Evolutionary conservation across 2,888 invertebrate species (phyloP), one percentile per base, ranked within the genome.

Genomic region (Megaustenia siamemsis): DNA sequence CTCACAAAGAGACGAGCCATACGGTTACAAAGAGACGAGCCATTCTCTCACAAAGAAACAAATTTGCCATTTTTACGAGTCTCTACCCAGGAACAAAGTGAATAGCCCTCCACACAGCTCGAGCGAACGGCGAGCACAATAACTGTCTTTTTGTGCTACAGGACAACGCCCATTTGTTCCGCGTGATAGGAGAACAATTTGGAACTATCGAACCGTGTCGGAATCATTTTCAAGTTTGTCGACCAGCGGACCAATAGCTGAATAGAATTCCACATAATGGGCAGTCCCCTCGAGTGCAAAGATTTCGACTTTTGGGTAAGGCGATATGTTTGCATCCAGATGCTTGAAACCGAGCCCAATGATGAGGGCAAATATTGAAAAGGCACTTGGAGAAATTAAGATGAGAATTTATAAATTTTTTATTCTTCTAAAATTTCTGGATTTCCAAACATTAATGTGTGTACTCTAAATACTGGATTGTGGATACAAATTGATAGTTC

Each of bases 151-250:
- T 45, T 73, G 43, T 73, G 71, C n/a, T 73, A 28, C n/a, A n/a
- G 45, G 71, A 73, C 28, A 43, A n/a, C 43, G 45, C 43, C 18
- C 45, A 73, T 73, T 45, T 45, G 71, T 73, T 73, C 45, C 45
- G 45, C 71, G 28, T 73, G 71, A 73, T 73, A 45, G n/a, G 71
- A 4, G 12, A n/a, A 15, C 71, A 45, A 73, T 73, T 73, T n/a
- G 28, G 28, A 24, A 2, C n/a, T 40, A 69, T 69, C 40, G 28
- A 73, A 73, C 71, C 71, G 71, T 73, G 45, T 73, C 71, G 71
- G 71, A 73, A 73, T 73, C 45, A 43, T 73, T 73, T 73, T 73
- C 71, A 73, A 43, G 43, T 73, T 28, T 73, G 28, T 6, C n/a
- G 71, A 45, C 28, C 45, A 28, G 8, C 32, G 45, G 28, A 45